Evolutionary conservation across 92 coral and sea anemone species (phyloP).

Genomic region (Actinostola sp.): DNA sequence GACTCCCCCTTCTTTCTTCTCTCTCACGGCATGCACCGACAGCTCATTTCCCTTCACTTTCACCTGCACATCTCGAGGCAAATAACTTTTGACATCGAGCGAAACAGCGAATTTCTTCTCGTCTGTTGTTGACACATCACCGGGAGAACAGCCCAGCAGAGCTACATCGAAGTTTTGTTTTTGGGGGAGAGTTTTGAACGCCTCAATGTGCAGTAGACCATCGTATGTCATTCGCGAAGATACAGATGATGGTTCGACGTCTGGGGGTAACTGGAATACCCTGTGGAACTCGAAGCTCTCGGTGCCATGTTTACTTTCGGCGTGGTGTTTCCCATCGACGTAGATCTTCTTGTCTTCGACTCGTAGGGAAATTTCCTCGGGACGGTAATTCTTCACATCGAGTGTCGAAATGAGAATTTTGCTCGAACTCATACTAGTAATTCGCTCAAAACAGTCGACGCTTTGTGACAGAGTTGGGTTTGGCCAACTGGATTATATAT

Average conservation of each 20-base stretch:
- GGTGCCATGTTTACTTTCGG: constrained; percentile 88
- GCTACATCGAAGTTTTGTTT: constrained; percentile 57
- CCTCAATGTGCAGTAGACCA: constrained; percentile 88
- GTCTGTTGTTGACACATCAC: constrained; percentile 85
- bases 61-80: constrained; percentile 84
- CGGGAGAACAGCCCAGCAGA: constrained; percentile 60
- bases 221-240: constrained; percentile 83
- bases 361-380: constrained; percentile 87
- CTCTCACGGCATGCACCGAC: constrained; percentile 78
- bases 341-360: constrained; percentile 85
- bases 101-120: constrained; percentile 83
- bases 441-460: not conserved
- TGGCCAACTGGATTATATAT: not conserved
- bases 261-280: constrained; percentile 84
- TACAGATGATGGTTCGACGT: constrained; percentile 77
- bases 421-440: constrained; percentile 23
- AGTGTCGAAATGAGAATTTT: constrained; percentile 75
- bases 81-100: constrained; percentile 78
- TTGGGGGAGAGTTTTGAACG: constrained; percentile 42
- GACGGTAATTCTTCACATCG: constrained; percentile 86
- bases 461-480: not conserved
- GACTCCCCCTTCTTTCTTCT: constrained; percentile 80
- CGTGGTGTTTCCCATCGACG: constrained; percentile 83
- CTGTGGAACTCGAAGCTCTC: constrained; percentile 91
- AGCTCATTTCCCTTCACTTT: constrained; percentile 84